These are phyloP conservation scores for Teleogryllus oceanicus DNA, from an alignment of 2,888 invertebrate species.

Conservation along the genomic window DNA sequence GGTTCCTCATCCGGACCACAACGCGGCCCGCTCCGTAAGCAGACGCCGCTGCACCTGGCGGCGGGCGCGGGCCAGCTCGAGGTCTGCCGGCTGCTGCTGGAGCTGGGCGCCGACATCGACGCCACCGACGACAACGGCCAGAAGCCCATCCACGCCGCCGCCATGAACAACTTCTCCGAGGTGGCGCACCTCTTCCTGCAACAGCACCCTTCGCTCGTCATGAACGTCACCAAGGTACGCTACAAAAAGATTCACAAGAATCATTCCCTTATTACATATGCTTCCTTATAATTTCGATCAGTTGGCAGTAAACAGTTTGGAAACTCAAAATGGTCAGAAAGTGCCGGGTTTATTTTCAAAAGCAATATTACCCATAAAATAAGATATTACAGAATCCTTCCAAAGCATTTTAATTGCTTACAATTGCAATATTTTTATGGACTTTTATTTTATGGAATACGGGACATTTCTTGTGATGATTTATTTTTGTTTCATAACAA, in stretches of 20 bases:
- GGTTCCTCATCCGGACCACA: conserved; percentile 90
- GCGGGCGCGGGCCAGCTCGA: conserved; percentile 95
- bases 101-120: conserved; percentile 91
- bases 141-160: conserved; percentile 94
- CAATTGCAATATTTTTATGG: no score
- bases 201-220: conserved; percentile 88
- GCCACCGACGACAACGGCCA: conserved; percentile 94
- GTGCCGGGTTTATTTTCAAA: no score
- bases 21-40: conserved; percentile 89
- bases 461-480: no score
- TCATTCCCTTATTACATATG: no score
- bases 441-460: no score
- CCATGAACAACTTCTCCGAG: conserved; percentile 97
- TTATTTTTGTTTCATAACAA: no score
- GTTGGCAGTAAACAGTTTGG: no score
- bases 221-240: conserved; percentile 80
- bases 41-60: conserved; percentile 95
- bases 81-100: conserved; percentile 86
- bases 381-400: no score
- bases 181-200: conserved; percentile 97
- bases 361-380: no score
- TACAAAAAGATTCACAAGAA: not conserved
- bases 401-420: no score
- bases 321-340: no score
- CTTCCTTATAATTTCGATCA: no score